These are phyloP conservation scores for Fopius arisanus DNA, from an alignment of 1,140 invertebrate species.

Conservation along the genomic window DNA sequence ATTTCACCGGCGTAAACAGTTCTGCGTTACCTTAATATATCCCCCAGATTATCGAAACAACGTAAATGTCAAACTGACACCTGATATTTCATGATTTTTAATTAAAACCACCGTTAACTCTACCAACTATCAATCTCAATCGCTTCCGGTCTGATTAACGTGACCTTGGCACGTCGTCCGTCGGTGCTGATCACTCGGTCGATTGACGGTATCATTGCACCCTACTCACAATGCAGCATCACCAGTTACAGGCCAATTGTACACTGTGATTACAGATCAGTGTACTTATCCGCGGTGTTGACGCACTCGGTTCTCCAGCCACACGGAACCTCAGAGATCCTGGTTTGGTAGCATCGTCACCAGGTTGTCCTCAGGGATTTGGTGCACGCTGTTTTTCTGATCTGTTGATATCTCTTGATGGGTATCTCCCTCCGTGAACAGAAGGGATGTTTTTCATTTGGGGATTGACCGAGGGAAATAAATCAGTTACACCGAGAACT, in stretches of 20 bases:
- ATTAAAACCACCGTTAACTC: constrained; percentile 16
- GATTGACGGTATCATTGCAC: constrained; percentile 18
- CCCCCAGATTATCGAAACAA: too few relatives aligned
- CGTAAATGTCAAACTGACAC: neutral
- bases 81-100: constrained; percentile 1
- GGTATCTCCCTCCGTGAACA: too few relatives aligned
- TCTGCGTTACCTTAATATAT: too few relatives aligned
- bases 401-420: too few relatives aligned
- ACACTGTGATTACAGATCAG: too few relatives aligned
- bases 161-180: constrained; percentile 25
- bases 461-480: neutral
- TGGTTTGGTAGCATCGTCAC: neutral
- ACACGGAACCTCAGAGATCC: too few relatives aligned
- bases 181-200: constrained; percentile 25
- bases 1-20: neutral
- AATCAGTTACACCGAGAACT: too few relatives aligned
- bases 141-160: constrained; percentile 34
- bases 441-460: neutral
- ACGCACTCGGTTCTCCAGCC: neutral
- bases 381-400: too few relatives aligned
- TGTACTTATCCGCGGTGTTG: neutral
- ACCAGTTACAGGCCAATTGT: neutral
- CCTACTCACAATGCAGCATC: neutral
- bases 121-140: constrained; percentile 34
- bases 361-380: neutral